phyloP scores from a whole-genome alignment of 2,797 vertebrate genomes.

The Oophaga sylvatica region DNA sequence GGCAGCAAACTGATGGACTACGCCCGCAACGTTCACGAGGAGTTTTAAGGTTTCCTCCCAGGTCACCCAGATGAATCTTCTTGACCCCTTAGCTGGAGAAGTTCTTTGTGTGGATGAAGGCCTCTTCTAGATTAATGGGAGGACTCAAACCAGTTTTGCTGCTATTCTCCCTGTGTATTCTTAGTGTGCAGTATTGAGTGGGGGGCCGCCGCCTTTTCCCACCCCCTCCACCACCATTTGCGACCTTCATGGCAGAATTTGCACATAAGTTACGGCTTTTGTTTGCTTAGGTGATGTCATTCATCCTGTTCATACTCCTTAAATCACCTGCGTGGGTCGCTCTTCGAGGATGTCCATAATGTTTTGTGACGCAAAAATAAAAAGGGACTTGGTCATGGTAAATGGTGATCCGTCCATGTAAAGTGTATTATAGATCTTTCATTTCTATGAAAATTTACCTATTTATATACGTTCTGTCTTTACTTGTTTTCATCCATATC shows the following conservation, averaged over 20 bases:
- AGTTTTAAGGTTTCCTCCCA: slow-evolving; percentile 79
- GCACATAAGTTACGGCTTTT: slow-evolving; percentile 48
- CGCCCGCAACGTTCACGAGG: slow-evolving; percentile 94
- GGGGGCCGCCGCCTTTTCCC: slow-evolving; percentile 11
- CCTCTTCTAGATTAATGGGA: slow-evolving; percentile 5
- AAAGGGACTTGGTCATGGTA: slow-evolving; percentile 7
- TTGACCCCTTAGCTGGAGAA: background rate
- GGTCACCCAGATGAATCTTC: background rate
- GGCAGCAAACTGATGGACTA: slow-evolving; percentile 99
- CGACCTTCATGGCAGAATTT: slow-evolving; percentile 47
- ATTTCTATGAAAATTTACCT: background rate
- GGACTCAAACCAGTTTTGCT: slow-evolving; percentile 51
- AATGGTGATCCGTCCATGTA: slow-evolving; percentile 26
- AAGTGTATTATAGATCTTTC: slow-evolving; percentile 23
- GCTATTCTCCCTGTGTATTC: slow-evolving; percentile 53
- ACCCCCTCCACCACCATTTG: slow-evolving; percentile 12
- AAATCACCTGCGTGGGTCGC: background rate
- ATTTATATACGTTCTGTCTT: slow-evolving; percentile 13
- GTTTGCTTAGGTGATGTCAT: slow-evolving; percentile 20
- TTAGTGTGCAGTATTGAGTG: slow-evolving; percentile 46
- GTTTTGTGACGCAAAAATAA: too few relatives aligned
- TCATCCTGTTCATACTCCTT: background rate
- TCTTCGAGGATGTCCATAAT: background rate
- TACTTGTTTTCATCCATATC: background rate
- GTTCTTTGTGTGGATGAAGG: background rate